Base-by-base conservation (phyloP, 2,797 vertebrate species). In the Spea hammondii region DNA sequence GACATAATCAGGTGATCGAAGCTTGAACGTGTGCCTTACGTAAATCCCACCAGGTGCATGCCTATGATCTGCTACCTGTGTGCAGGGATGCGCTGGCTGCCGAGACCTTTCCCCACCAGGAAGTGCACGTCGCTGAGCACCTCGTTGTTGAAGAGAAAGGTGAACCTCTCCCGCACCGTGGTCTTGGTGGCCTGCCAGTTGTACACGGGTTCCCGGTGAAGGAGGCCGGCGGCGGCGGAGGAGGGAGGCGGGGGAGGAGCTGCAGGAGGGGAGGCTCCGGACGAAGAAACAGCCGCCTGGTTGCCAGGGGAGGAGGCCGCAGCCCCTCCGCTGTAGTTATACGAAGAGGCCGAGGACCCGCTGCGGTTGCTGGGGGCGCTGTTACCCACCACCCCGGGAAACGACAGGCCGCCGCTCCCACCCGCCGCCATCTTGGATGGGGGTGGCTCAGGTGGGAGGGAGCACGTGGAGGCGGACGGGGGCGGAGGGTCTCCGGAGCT, bases 41-140 rank as follows among this genome's bases (percentile, higher is more conserved):
- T 17, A 17, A 17, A 17, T 17, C 17, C 17, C 17, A 17, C 17
- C 17, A 17, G 17, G 17, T 17, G 17, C 17, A 17, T 17, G 17
- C 17, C 17, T 17, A 17, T 17, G 45, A 6, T 10, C 6, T 5
- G 14, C 9, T 91, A 96, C 96, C 96, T 96, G 93, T 98, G 96
- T 74, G 96, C 96, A 51, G 96, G 96, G 92, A 97, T 95, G 89
- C 96, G 93, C 90, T 96, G 96, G 14, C 96, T 93, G 55, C 96
- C 94, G 90, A 96, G 94, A 60, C 96, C 96, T 88, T 97, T 97
- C 67, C 96, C 96, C 85, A 98, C 96, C 84, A 97, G 87, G 89
- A 98, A 98, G 90, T 97, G 96, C 84, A 98, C 96, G 91, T 98
- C 96, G 86, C 96, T 97, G 51, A 98, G 94, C 83, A 98, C 96